A percentile compares a stretch with the other conserved stretches of the same genome.
Evolutionary conservation across 2,888 invertebrate genomes (phyloP).

Genomic region (Nineta flava): DNA sequence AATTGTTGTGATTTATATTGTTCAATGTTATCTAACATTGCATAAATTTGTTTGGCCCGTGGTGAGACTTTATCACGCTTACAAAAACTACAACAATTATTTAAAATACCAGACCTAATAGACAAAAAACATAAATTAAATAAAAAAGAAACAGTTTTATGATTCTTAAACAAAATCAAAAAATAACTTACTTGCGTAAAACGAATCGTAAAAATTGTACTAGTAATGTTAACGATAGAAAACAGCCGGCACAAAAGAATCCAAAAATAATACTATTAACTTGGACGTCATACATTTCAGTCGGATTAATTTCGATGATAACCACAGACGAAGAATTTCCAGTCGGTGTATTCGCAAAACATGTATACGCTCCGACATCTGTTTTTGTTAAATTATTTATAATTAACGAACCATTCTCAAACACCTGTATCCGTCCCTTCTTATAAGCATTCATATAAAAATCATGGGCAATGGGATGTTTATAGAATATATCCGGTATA

Average conservation of each 20-base stretch:
- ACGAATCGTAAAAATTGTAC: constrained; percentile 59
- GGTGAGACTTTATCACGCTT: constrained; percentile 52
- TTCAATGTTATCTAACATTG: constrained; percentile 81
- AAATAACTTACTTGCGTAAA: constrained; percentile 49
- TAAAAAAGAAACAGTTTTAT: not conserved
- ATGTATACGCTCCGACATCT: constrained; percentile 74
- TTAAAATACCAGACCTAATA: constrained; percentile 53
- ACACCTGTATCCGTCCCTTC: constrained; percentile 38
- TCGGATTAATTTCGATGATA: constrained; percentile 68
- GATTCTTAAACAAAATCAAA: not conserved
- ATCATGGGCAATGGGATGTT: constrained; percentile 47
- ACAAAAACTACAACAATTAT: constrained; percentile 62
- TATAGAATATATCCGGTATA: constrained; percentile 46
- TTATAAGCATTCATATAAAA: constrained; percentile 30
- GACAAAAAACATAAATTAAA: constrained; percentile 3
- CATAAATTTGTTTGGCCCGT: constrained; percentile 67
- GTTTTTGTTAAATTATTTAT: constrained; percentile 54
- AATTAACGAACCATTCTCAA: constrained; percentile 64
- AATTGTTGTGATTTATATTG: constrained; percentile 78
- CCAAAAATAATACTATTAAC: constrained; percentile 74
- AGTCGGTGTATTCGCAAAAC: constrained; percentile 70
- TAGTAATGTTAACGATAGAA: constrained; percentile 63
- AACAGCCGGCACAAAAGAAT: constrained; percentile 58
- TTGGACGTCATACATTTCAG: constrained; percentile 68
- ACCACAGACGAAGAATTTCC: constrained; percentile 64